Base-by-base conservation (phyloP, 2,797 vertebrate genomes). In the Sparidentex hasta region DNA sequence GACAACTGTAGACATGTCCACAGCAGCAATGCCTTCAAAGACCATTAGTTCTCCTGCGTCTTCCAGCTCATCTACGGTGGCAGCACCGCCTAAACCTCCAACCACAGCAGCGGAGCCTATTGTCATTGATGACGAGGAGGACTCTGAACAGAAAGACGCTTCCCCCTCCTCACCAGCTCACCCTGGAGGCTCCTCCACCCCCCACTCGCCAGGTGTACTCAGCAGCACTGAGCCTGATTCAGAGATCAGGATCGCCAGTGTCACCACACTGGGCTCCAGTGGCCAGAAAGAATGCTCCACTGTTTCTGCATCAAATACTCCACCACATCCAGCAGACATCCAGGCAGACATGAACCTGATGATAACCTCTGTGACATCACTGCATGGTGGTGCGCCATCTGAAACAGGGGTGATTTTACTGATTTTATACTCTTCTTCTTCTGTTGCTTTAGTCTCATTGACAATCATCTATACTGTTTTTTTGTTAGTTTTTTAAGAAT, bases 71-170 rank as follows among this genome's bases (percentile, higher is more conserved):
- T 68, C 88, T 29, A 61, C 83, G 2, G 80, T 58, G 33, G 65
- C 81, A 59, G 67, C 75, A 18, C 64, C 94, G 47, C 91, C 94
- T 3, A 95, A 94, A 91, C 95, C 94, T 76, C 93, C 94, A 71
- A 92, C 95, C 80, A 90, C 95, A 74, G 95, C 92, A 84, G 96
- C 95, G 64, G 98, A 99, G 93, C 97, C 98, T 63, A 99, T 99
- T 79, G 96, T 99, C 91, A 99, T 99, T 72, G 98, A 99, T 25
- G 98, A 99, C 38, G 98, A 99, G 95, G 98, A 99, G 85, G 97
- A 98, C 78, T 88, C 94, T 46, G 97, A 97, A 88, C 96, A 96
- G 85, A 97, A 93, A 73, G 92, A 84, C 41, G 46, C 88, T 21
- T 86, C 88, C 51, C 72, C 84, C 11, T 68, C 88, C 65, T 88